Evolutionary conservation across 30 jellyfish, hydroid and myxozoan species (phyloP).

Genomic region (Pelagia noctiluca): DNA sequence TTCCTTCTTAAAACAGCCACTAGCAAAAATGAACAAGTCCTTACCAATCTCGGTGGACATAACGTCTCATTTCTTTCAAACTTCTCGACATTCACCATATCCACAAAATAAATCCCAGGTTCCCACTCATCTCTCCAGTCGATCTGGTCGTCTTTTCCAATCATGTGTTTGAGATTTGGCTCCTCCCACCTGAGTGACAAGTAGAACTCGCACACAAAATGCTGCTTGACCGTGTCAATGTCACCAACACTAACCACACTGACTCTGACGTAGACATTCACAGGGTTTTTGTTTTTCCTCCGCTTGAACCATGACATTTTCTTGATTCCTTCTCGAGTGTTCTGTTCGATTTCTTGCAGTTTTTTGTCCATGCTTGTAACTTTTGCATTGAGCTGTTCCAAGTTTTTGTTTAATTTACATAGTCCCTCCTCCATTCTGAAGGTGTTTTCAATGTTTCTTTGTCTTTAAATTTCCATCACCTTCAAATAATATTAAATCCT

Average conservation of each 20-base stretch:
- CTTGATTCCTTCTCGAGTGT: constrained; percentile 72
- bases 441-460: constrained; percentile 1
- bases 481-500: no score
- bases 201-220: constrained; percentile 80
- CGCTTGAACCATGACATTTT: constrained; percentile 65
- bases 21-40: no score
- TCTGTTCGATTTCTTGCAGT: constrained; percentile 46
- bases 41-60: constrained; percentile 61
- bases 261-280: constrained; percentile 71
- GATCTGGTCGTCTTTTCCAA: constrained; percentile 46
- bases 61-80: constrained; percentile 73
- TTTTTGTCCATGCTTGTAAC: constrained; percentile 33
- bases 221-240: constrained; percentile 85
- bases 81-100: constrained; percentile 77
- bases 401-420: constrained; percentile 35
- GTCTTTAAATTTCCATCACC: no score
- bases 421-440: constrained; percentile 15
- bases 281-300: constrained; percentile 79
- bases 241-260: constrained; percentile 80
- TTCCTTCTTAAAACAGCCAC: no score
- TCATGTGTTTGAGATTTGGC: constrained; percentile 49
- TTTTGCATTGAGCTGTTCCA: constrained; percentile 1
- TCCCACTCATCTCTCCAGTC: constrained; percentile 88
- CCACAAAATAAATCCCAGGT: constrained; percentile 88
- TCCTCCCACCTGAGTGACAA: constrained; percentile 92